Evolutionary conservation across 2,113 vertebrate species (phyloP), one percentile per base, ranked within the genome.

Genomic region (Takifugu bimaculatus): DNA sequence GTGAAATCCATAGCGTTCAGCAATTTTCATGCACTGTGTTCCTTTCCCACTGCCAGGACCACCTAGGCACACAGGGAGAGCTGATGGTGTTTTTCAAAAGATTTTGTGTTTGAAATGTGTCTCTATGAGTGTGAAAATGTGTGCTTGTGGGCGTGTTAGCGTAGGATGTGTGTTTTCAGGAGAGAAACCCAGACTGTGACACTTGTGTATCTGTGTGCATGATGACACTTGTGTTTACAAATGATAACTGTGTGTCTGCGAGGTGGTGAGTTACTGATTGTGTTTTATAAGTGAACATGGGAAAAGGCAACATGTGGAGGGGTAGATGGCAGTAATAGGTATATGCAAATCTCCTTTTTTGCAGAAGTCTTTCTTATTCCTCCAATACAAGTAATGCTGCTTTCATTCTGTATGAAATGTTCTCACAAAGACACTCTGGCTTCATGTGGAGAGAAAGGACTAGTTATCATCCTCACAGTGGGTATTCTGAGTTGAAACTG

Each of bases 31-130:
- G 84, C 97, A 94, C 80, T 99, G 97, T 0, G 97, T 99, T 47
- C 97, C 96, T 83, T 99, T 99, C 66, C 96, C 97, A 13, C 97
- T 98, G 85, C 96, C 97, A 9, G 97, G 97, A 13, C 97, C 97
- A 80, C 97, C 97, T 99, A 75, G 69, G 72, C 56, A 53, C 51
- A 75, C 44, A 64, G 65, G 20, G 43, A 69, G 20, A 68, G 74
- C 44, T 59, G 60, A 57, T 65, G 69, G 65, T 77, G 75, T 78
- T 72, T 74, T 72, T 74, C 50, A 49, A 63, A 62, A 52, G 51
- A 44, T 51, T 32, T 26, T 49, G 48, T 54, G 70, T 62, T 57
- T 44, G 59, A 67, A 60, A 63, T 70, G 51, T 54, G 59, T 64
- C 10, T 64, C 43, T 43, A 57, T 27, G 53, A 72, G 69, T 76